Percentiles rank a stretch among this genome's conserved stretches.
Evolutionary conservation across 2,797 vertebrate species (phyloP).

Genomic region (Clarias laeviceps): DNA sequence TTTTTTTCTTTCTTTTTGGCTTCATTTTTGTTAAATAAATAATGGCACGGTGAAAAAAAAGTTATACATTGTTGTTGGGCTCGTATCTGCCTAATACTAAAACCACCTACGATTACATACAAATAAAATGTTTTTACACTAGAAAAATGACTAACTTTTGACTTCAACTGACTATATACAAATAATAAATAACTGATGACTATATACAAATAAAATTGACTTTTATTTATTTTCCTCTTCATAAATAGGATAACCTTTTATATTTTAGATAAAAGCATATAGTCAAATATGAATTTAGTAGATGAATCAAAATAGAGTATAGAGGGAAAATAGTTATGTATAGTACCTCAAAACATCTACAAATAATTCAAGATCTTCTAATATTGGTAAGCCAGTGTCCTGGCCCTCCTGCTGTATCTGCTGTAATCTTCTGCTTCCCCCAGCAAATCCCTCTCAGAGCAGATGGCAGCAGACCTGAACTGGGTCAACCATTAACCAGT

Average conservation of each 20-base stretch:
- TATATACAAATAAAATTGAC: not conserved
- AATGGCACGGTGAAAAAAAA: too few species aligned
- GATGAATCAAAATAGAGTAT: not conserved
- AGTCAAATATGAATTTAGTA: not conserved
- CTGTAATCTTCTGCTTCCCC: conserved; percentile 57
- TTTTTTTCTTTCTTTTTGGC: too few species aligned
- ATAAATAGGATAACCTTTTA: not conserved
- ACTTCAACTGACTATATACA: too few species aligned
- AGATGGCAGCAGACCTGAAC: conserved; percentile 90
- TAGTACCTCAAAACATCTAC: not conserved
- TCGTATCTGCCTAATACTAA: too few species aligned
- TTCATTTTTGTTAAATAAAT: too few species aligned
- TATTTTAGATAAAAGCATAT: not conserved
- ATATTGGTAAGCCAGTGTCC: conserved; percentile 21
- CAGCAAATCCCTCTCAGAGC: conserved; percentile 83
- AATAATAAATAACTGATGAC: too few species aligned
- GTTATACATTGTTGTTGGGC: too few species aligned
- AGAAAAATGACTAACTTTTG: not conserved
- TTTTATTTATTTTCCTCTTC: not conserved
- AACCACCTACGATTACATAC: too few species aligned
- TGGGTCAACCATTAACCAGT: conserved; percentile 92
- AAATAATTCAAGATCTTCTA: conserved; percentile 22
- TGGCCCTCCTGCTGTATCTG: conserved; percentile 50
- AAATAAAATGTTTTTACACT: too few species aligned
- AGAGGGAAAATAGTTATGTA: not conserved